Percentiles rank a stretch among this genome's conserved stretches.
These are phyloP conservation scores for Phthorimaea operculella DNA, from an alignment of 1,140 invertebrate species.

Conservation along the genomic window DNA sequence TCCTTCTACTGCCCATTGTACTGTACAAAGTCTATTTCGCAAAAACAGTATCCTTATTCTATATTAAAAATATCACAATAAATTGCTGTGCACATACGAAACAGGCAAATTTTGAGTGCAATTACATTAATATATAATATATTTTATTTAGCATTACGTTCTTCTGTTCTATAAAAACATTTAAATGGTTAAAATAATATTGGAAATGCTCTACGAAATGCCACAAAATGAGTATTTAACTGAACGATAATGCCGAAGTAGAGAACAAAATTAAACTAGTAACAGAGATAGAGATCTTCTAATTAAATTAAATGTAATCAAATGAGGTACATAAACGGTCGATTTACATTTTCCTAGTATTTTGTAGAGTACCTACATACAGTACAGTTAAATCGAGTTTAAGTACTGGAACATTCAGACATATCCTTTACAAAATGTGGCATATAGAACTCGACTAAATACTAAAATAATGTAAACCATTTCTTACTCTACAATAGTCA, in stretches of 20 bases:
- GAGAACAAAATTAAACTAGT: neutral
- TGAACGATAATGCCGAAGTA: slow-evolving; percentile 14
- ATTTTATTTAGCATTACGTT: slow-evolving; percentile 32
- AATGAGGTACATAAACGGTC: no score
- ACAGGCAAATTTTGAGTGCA: slow-evolving; percentile 68
- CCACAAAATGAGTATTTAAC: slow-evolving; percentile 16
- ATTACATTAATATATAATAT: slow-evolving; percentile 57
- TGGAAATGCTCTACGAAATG: slow-evolving; percentile 1
- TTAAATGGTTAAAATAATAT: neutral
- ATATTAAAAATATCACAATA: slow-evolving; percentile 68
- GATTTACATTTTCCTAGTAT: no score
- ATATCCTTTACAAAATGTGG: no score
- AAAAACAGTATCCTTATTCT: slow-evolving; percentile 63
- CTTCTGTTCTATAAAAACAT: slow-evolving; percentile 44
- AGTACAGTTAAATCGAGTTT: no score
- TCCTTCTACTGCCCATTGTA: no score
- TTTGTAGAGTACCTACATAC: no score
- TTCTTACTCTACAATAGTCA: no score
- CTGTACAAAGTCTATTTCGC: slow-evolving; percentile 49
- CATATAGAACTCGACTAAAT: no score
- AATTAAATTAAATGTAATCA: no score
- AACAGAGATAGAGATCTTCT: neutral
- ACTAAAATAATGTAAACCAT: no score
- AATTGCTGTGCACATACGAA: slow-evolving; percentile 67
- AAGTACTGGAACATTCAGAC: no score